Evolutionary conservation across 2,113 vertebrate genomes (phyloP), one percentile per base, ranked within the genome.

Genomic region (Delphinapterus leucas): DNA sequence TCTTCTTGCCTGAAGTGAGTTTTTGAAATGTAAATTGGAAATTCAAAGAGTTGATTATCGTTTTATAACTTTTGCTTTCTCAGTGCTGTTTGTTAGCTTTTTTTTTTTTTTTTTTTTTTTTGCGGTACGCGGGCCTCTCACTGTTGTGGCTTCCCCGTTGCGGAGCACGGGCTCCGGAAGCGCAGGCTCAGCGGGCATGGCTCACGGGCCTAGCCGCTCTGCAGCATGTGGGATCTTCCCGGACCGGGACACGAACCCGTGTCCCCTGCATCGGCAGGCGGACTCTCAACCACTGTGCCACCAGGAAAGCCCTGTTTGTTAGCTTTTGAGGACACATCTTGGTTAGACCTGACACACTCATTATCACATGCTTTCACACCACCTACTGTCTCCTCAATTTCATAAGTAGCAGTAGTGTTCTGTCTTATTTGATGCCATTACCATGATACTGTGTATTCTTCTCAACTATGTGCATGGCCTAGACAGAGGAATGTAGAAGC

Each of bases 1-100:
- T 94, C 49, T 84, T 97, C 61, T 96, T 97, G 95, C 95, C 90
- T 97, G 80, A 95, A 97, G 95, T 94, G 90, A 92, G 88, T 97
- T 96, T 73, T 97, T 31, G 77, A 94, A 90, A 90, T 90, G 79
- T 90, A 93, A 97, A 90, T 93, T 97, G 95, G 83, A 96, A 96
- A 88, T 85, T 55, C 33, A 73, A 73, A 85, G 63, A 94, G 90
- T 90, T 97, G 97, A 93, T 96, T 97, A 93, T 97, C 93, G 74
- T 97, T 95, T 86, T 95, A 0, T 95, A 93, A 86, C 68, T 95
- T 20, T 97, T 95, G 94, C 76, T 87, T 95, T 71, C 47, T 96
- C 63, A 44, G 81, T 74, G 81, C 81, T 84, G 67, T 86, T 76
- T 71, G 63, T 90, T 86, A 61, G 83, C 93, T 96, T 90, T 89